Evolutionary conservation across 2,888 invertebrate species (phyloP), one percentile per base, ranked within the genome.

Genomic region (Ormyrus pomaceus): DNA sequence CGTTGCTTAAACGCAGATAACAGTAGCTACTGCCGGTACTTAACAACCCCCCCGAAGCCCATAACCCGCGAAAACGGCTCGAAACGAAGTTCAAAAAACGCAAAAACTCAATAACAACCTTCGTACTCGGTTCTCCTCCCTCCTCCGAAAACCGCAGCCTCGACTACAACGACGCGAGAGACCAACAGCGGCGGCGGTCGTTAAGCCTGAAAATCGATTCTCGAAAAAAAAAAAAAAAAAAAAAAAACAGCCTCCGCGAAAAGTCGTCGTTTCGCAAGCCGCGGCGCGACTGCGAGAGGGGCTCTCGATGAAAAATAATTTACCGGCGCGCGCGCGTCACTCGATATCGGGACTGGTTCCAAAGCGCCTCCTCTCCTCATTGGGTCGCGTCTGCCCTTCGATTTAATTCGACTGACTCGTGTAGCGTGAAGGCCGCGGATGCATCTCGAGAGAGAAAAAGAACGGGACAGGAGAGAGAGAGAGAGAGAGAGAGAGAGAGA

Each of bases 391-490:
- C 77, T 84, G 79, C 75, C 83, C 81, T 82, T 84, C 81, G 73
- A 82, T 83, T 82, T 82, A 80, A 83, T 83, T 84, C 80, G 82
- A 61, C 73, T 81, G 82, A 78, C 81, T 82, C 83, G 81, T 73
- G 75, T 66, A 77, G 58, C 81, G 79, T 65, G 76, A 82, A 84
- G 83, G 82, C 71, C 83, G 77, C 70, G 48, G 78, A 80, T 83
- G 77, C 55, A 77, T 65, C 71, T 71, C 50, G 2, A 3, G 34
- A 34, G 34, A 34, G 19, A 9, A n/a, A 11, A 19, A 53, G 71
- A 59, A 13, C 5, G 55, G 34, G 34, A 34, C 34, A 34, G 2
- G 34, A 71, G 58, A 34, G 34, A 7, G 58, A 59, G 45, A 8
- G n/a, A 50, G 13, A n/a, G 64, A 45, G 11, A 6, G 46, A 46